A percentile compares a stretch with the other conserved stretches of the same genome.
These are phyloP conservation scores for Brachionus rubens DNA, from an alignment of 1,140 invertebrate genomes.

Conservation along the genomic window DNA sequence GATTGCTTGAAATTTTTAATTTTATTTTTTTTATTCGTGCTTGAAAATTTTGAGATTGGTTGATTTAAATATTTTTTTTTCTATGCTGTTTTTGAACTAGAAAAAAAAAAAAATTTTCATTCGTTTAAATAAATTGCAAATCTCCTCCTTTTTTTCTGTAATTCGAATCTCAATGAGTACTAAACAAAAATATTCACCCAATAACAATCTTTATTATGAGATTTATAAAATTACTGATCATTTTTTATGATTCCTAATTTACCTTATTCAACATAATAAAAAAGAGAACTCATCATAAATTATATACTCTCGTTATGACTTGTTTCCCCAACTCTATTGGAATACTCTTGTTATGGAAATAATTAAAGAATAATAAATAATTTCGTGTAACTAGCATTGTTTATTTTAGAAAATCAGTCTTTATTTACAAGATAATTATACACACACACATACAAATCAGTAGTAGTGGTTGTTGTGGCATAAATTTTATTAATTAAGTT, in stretches of 20 bases:
- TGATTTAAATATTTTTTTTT: too few relatives aligned
- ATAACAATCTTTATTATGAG: background rate
- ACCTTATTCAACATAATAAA: background rate
- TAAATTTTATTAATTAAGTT: constrained; percentile 24
- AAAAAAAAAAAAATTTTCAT: too few relatives aligned
- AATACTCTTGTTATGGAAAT: constrained; percentile 32
- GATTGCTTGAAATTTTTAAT: too few relatives aligned
- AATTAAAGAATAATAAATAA: constrained; percentile 41
- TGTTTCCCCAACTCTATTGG: background rate
- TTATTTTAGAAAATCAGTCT: background rate
- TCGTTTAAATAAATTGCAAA: too few relatives aligned
- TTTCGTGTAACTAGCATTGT: constrained; percentile 27
- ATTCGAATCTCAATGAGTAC: too few relatives aligned
- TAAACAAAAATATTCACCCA: too few relatives aligned
- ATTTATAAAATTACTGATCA: constrained; percentile 20
- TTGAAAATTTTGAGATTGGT: too few relatives aligned
- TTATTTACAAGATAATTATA: constrained; percentile 39
- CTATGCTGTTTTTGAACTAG: too few relatives aligned
- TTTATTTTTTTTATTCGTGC: too few relatives aligned
- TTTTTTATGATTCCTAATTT: constrained; percentile 25
- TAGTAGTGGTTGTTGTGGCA: background rate
- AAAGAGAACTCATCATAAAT: constrained; percentile 6
- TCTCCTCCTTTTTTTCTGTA: too few relatives aligned
- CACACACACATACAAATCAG: background rate
- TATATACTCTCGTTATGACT: constrained; percentile 4